These are phyloP conservation scores for Apotomis capreana DNA, from an alignment of 2,888 invertebrate species.

Conservation along the genomic window DNA sequence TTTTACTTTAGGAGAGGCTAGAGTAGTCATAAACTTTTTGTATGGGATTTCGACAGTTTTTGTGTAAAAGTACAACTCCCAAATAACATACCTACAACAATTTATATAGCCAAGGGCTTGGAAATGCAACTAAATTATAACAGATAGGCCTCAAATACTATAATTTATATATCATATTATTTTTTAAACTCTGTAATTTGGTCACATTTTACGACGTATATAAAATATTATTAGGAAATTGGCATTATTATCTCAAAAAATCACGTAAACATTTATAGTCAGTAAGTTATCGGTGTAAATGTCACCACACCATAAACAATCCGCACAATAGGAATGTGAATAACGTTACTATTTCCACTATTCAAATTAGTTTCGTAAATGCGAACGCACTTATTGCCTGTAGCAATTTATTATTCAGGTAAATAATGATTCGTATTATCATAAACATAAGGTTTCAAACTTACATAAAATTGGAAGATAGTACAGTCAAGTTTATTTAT, in stretches of 20 bases:
- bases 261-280: constrained; percentile 28
- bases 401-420: constrained; percentile 9
- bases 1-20: no score
- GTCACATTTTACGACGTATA: neutral
- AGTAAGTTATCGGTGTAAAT: constrained; percentile 36
- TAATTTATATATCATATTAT: no score
- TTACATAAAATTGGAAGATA: neutral
- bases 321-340: constrained; percentile 34
- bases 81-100: no score
- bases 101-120: no score
- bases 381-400: constrained; percentile 38
- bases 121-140: no score
- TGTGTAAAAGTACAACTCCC: no score
- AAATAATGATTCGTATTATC: constrained; percentile 11
- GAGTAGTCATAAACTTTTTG: no score
- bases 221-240: constrained; percentile 7
- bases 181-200: neutral
- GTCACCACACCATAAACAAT: constrained; percentile 39
- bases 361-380: constrained; percentile 43
- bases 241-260: constrained; percentile 21
- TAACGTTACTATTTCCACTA: constrained; percentile 39
- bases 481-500: constrained; percentile 1
- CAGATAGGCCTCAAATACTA: no score
- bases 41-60: no score
- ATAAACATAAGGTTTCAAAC: constrained; percentile 11